phyloP scores from a whole-genome alignment of 2,113 vertebrate genomes.

The Craseonycteris thonglongyai region DNA sequence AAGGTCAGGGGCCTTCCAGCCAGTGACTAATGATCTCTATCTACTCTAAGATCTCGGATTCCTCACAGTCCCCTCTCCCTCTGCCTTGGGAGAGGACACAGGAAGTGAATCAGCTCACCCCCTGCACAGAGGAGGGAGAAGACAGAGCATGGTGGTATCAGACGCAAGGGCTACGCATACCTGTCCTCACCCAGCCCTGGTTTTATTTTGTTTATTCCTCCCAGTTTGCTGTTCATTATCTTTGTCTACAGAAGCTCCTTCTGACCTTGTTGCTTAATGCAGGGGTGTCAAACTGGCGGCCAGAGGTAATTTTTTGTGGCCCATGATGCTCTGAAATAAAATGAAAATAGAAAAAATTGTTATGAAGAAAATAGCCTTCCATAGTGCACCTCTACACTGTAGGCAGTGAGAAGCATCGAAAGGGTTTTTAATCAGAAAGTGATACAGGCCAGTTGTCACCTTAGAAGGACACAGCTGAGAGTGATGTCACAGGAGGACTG shows the following conservation, averaged over 20 bases:
- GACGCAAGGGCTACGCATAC: neutral
- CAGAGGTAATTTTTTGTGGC: too few species aligned
- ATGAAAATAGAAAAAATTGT: too few species aligned
- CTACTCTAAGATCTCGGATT: neutral
- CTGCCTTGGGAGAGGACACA: neutral
- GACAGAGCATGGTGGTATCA: neutral
- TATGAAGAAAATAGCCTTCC: too few species aligned
- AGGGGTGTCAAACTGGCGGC: too few species aligned
- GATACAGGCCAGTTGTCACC: neutral
- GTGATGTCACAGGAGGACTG: neutral
- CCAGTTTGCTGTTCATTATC: slow-evolving; percentile 51
- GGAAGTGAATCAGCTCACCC: slow-evolving; percentile 34
- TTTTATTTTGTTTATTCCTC: slow-evolving; percentile 52
- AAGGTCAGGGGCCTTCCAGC: neutral
- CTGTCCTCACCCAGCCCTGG: neutral
- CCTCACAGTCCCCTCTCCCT: neutral
- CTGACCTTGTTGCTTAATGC: slow-evolving; percentile 17
- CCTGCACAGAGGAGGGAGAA: neutral
- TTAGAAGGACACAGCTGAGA: neutral
- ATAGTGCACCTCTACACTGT: neutral
- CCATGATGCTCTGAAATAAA: too few species aligned
- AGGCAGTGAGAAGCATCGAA: neutral
- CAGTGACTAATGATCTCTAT: neutral
- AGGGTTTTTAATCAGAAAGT: neutral
- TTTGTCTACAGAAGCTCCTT: neutral